Evolutionary conservation across 2,888 invertebrate species (phyloP).

Genomic region (Charanyca ferruginea): DNA sequence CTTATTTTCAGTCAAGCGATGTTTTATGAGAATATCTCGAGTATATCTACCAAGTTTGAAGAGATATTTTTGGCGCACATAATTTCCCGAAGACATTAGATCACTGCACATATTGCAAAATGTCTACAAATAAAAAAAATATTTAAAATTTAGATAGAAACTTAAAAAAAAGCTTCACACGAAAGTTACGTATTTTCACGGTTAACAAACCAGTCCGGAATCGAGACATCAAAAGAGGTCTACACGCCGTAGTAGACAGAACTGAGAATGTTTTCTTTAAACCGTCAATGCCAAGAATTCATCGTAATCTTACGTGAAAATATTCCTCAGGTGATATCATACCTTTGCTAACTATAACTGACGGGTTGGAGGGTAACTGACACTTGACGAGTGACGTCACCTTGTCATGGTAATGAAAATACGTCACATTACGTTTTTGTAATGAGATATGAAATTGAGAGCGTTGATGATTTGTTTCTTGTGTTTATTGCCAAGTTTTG

Average conservation of each 20-base stretch:
- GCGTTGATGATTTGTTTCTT: constrained; percentile 30
- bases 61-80: too few species aligned
- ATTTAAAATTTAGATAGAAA: too few species aligned
- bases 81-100: too few species aligned
- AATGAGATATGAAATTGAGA: constrained; percentile 48
- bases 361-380: constrained; percentile 27
- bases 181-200: not conserved
- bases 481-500: constrained; percentile 28
- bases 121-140: too few species aligned
- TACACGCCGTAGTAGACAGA: not conserved
- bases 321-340: constrained; percentile 37
- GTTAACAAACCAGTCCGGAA: constrained; percentile 11
- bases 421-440: constrained; percentile 29
- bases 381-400: constrained; percentile 42
- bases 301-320: constrained; percentile 34
- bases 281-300: constrained; percentile 46
- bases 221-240: not conserved
- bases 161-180: not conserved
- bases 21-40: too few species aligned
- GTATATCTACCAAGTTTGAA: too few species aligned
- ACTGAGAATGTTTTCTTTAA: constrained; percentile 27
- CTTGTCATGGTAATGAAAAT: constrained; percentile 17
- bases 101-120: too few species aligned
- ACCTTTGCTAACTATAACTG: constrained; percentile 39
- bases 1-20: too few species aligned